phyloP scores from a whole-genome alignment of 2,888 invertebrate genomes.

The Meteorus colon region DNA sequence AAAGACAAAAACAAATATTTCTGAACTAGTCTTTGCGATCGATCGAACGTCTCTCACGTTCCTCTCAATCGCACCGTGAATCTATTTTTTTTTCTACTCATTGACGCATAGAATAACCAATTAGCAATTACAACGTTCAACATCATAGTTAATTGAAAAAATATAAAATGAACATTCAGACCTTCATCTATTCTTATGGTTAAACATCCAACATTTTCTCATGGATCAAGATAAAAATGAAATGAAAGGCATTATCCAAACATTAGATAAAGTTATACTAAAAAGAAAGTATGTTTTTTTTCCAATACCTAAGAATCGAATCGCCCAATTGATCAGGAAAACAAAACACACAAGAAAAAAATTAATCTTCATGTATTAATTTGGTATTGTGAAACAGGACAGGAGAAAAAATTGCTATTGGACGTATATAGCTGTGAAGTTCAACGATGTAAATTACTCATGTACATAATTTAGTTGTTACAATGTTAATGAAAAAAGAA shows the following conservation, averaged over 20 bases:
- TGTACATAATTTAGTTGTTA: constrained; percentile 64
- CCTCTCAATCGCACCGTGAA: constrained; percentile 54
- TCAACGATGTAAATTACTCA: constrained; percentile 66
- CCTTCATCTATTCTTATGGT: constrained; percentile 39
- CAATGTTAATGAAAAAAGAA: constrained; percentile 45
- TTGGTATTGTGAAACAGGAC: constrained; percentile 52
- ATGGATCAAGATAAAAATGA: constrained; percentile 49
- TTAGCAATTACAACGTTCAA: constrained; percentile 52
- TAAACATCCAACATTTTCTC: constrained; percentile 42
- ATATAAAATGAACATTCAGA: constrained; percentile 19
- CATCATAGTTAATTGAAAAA: constrained; percentile 43
- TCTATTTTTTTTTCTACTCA: constrained; percentile 50
- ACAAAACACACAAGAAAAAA: constrained; percentile 29
- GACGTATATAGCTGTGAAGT: constrained; percentile 57
- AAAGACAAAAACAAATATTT: constrained; percentile 55
- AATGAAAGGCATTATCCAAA: constrained; percentile 45
- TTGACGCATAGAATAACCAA: constrained; percentile 49
- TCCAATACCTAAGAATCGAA: constrained; percentile 73
- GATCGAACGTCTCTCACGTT: constrained; percentile 62
- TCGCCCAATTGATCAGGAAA: constrained; percentile 62
- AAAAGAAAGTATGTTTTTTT: constrained; percentile 71
- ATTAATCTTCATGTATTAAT: constrained; percentile 43
- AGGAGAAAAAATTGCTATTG: constrained; percentile 44
- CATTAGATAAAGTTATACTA: constrained; percentile 51
- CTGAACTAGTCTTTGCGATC: constrained; percentile 68